These are phyloP conservation scores for Zelleria hepariella DNA, from an alignment of 2,888 invertebrate genomes.

Conservation along the genomic window DNA sequence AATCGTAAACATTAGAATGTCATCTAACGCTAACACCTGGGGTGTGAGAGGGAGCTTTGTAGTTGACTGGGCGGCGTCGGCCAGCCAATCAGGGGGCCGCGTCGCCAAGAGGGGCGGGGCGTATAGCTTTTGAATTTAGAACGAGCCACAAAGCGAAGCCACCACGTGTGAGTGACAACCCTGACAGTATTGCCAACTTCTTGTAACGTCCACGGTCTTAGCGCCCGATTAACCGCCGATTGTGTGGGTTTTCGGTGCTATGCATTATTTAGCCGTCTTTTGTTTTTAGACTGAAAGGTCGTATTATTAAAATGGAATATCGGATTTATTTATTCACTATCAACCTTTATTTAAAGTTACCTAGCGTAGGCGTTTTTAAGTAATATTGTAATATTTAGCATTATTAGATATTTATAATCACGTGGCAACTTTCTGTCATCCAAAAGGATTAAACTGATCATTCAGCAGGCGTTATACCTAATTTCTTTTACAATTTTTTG, in stretches of 20 bases:
- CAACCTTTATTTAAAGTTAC: no score
- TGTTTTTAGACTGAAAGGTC: no score
- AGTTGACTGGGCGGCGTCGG: slow-evolving; percentile 56
- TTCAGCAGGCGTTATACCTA: no score
- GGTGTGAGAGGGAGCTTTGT: slow-evolving; percentile 45
- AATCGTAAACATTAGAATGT: slow-evolving; percentile 63
- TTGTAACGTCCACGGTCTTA: not conserved
- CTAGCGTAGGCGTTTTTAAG: no score
- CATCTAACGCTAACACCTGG: slow-evolving; percentile 43
- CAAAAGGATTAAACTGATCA: no score
- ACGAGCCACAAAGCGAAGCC: slow-evolving; percentile 62
- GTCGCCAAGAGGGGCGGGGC: slow-evolving; percentile 45
- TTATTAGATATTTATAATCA: no score
- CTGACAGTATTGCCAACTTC: slow-evolving; percentile 4
- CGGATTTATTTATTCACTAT: no score
- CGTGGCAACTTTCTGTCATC: no score
- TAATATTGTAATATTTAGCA: no score
- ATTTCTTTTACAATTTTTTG: no score
- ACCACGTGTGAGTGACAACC: slow-evolving; percentile 27
- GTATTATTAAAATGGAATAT: no score
- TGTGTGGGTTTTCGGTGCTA: not conserved
- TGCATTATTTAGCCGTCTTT: not conserved
- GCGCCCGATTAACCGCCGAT: not conserved
- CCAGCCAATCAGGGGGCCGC: slow-evolving; percentile 39
- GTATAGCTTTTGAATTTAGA: slow-evolving; percentile 42